Base-by-base conservation (phyloP, 2,113 vertebrate genomes). In the Osmerus mordax region DNA sequence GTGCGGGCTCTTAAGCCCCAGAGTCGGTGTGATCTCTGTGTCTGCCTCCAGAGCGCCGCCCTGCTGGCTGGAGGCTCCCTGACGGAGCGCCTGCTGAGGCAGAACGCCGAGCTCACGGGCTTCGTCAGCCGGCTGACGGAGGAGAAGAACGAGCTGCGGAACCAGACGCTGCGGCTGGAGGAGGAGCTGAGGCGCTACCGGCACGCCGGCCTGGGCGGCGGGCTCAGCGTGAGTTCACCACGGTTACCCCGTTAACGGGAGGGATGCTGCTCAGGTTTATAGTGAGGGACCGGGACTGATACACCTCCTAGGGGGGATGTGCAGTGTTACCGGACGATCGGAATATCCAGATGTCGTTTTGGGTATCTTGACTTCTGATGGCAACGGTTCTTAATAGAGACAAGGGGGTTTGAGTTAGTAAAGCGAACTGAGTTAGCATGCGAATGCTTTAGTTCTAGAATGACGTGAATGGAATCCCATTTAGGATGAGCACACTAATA, bases 101-200 rank as follows among this genome's bases (percentile, higher is more conserved):
- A 98, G 81, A 99, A 97, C 3, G 94, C 96, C 0, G 96, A 99
- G 83, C 90, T 99, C 63, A 98, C 95, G 0, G 96, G 96, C 32
- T 94, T 96, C 9, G 95, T 99, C 79, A 95, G 95, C 80, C 93
- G 92, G 0, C 90, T 99, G 81, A 98, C 95, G 0, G 95, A 97
- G 67, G 97, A 99, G 83, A 99, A 99, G 91, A 98, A 96, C 54
- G 94, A 95, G 65, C 89, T 98, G 81, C 93, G 96, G 67, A 98
- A 96, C 68, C 90, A 91, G 55, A 78, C 94, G 25, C 91, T 96
- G 77, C 92, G 91, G 47, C 83, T 99, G 81, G 95, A 99, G 80
- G 95, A 96, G 36, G 94, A 97, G 70, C 86, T 95, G 36, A 86
- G 92, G 51, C 90, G 87, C 75, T 87, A 91, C 56, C 90, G 90